Conservation (phyloP, 2,797 vertebrate species). For the Xiphorhynchus erythropygius region DNA sequence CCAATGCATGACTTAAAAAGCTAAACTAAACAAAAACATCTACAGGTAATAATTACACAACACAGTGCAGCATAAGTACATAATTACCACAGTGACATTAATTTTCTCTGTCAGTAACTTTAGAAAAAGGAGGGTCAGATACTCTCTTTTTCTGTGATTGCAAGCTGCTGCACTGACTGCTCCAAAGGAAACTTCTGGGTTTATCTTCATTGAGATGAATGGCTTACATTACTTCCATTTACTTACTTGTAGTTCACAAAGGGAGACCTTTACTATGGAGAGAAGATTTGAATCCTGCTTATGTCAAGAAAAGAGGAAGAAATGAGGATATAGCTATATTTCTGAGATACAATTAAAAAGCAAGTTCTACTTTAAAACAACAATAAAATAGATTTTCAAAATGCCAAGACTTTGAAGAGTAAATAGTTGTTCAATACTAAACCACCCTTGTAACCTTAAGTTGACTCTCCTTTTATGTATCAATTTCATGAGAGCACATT, state of each 20-base stretch:
- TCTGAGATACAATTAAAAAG: not conserved
- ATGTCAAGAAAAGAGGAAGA: not conserved
- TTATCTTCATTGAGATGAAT: not conserved
- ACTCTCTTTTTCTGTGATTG: not conserved
- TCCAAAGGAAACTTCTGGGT: not conserved
- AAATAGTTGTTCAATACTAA: not conserved
- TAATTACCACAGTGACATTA: not conserved
- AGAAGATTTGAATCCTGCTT: not conserved
- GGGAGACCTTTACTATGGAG: not conserved
- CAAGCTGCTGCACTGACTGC: not conserved
- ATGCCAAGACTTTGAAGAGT: not conserved
- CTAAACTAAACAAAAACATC: not conserved
- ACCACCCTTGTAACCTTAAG: not conserved
- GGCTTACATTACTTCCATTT: not conserved
- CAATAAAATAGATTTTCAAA: not conserved
- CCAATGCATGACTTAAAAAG: not conserved
- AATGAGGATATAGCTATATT: not conserved
- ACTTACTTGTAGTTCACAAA: not conserved
- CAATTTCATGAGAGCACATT: not conserved
- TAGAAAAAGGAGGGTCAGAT: not conserved
- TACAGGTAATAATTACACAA: not conserved
- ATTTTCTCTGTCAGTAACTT: not conserved
- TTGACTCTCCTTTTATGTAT: not conserved
- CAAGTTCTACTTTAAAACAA: not conserved
- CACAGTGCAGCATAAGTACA: not conserved